These are phyloP conservation scores for Naso thynnoides DNA, from an alignment of 2,797 vertebrate species.

Conservation along the genomic window DNA sequence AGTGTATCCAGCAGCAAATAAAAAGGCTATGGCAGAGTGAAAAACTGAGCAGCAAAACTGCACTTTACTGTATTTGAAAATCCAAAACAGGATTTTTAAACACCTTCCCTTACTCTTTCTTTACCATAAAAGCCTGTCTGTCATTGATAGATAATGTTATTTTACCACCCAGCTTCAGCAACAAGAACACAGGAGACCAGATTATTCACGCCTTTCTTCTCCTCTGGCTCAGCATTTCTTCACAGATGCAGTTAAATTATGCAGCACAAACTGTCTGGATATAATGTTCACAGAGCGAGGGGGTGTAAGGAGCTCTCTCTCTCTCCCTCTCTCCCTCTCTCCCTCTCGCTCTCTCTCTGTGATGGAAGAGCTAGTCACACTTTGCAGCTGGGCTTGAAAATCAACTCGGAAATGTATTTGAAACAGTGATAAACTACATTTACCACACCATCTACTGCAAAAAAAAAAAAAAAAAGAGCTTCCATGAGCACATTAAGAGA, in stretches of 20 bases:
- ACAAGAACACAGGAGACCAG: slow-evolving; percentile 48
- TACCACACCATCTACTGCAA: slow-evolving; percentile 43
- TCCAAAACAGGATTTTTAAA: background rate
- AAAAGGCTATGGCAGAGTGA: background rate
- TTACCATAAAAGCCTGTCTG: slow-evolving; percentile 34
- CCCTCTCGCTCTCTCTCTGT: slow-evolving; percentile 25
- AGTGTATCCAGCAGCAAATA: slow-evolving; percentile 4
- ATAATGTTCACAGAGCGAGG: slow-evolving; percentile 69
- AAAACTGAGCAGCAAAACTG: background rate
- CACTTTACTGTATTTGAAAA: slow-evolving; percentile 6
- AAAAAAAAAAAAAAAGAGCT: slow-evolving; percentile 8
- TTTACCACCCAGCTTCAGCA: slow-evolving; percentile 32
- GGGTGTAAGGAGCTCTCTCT: slow-evolving; percentile 43
- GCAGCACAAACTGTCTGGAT: slow-evolving; percentile 80
- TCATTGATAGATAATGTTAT: slow-evolving; percentile 52
- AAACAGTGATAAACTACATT: slow-evolving; percentile 65
- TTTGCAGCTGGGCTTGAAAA: slow-evolving; percentile 61
- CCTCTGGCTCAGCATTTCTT: slow-evolving; percentile 58
- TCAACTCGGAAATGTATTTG: slow-evolving; percentile 67
- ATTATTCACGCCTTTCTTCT: slow-evolving; percentile 61
- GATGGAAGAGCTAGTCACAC: slow-evolving; percentile 59
- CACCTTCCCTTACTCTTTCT: background rate
- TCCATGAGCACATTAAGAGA: slow-evolving; percentile 19
- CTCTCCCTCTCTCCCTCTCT: slow-evolving; percentile 15
- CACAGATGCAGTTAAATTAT: slow-evolving; percentile 83